Evolutionary conservation across 2,113 vertebrate genomes (phyloP).

Genomic region (Oxygymnocypris stewartii): DNA sequence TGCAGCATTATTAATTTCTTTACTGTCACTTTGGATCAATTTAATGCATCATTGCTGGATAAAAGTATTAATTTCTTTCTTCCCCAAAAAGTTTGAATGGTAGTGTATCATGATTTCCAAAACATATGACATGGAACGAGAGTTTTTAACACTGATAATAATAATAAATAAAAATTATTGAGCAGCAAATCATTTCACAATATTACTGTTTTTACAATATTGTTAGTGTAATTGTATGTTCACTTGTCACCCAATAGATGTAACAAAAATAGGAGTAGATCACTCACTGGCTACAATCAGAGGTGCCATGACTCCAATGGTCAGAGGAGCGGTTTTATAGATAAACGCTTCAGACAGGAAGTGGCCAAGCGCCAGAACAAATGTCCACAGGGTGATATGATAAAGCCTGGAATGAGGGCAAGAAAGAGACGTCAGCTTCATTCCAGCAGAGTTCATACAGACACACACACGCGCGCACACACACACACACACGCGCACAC

Average conservation of each 20-base stretch:
- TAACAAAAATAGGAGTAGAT: neutral
- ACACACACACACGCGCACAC: too few species aligned
- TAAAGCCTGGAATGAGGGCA: conserved; percentile 81
- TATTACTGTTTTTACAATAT: neutral
- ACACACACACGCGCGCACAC: too few species aligned
- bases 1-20: neutral
- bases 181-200: neutral
- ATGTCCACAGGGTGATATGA: conserved; percentile 92
- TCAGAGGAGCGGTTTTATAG: conserved; percentile 86
- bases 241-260: neutral
- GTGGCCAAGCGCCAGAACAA: conserved; percentile 89
- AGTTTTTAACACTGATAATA: neutral
- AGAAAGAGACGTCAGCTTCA: neutral
- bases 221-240: neutral
- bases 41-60: neutral
- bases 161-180: neutral
- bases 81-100: neutral
- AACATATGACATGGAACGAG: too few species aligned
- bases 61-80: neutral
- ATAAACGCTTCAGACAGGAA: conserved; percentile 91
- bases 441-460: neutral
- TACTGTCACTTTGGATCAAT: neutral
- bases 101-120: neutral
- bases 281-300: conserved; percentile 86
- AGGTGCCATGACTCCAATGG: conserved; percentile 91